Percentiles rank a stretch among this genome's conserved stretches.
Conservation (phyloP, 1,140 invertebrate species). For the Polypedilum pembai region DNA sequence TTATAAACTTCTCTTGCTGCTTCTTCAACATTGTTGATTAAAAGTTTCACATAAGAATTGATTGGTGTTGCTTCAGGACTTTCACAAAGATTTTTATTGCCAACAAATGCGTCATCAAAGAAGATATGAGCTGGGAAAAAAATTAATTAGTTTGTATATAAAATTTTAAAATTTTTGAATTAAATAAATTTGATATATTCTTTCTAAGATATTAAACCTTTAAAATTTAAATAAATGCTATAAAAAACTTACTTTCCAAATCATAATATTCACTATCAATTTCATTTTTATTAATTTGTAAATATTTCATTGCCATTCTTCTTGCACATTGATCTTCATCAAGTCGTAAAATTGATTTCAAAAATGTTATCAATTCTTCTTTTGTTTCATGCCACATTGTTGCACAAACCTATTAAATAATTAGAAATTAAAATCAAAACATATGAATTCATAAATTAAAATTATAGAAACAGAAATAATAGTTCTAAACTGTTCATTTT, state of each 20-base stretch:
- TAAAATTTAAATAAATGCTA: too few relatives aligned
- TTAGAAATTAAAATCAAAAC: too few relatives aligned
- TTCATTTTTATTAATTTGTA: constrained; percentile 59
- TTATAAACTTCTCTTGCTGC: constrained; percentile 68
- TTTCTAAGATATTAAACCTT: too few relatives aligned
- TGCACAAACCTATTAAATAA: constrained; percentile 53
- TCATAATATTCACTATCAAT: constrained; percentile 82
- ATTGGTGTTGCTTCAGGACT: constrained; percentile 63
- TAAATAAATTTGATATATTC: too few relatives aligned
- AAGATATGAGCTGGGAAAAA: constrained; percentile 88
- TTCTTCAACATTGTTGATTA: constrained; percentile 67
- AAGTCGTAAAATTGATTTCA: constrained; percentile 63
- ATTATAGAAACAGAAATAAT: too few relatives aligned
- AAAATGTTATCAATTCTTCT: constrained; percentile 72
- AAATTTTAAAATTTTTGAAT: too few relatives aligned
- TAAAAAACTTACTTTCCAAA: constrained; percentile 69
- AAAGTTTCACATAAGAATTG: constrained; percentile 73
- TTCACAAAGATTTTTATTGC: constrained; percentile 47
- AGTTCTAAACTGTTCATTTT: too few relatives aligned
- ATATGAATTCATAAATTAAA: too few relatives aligned
- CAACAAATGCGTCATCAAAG: constrained; percentile 82
- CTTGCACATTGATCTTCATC: constrained; percentile 78
- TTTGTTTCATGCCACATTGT: constrained; percentile 90
- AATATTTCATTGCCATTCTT: constrained; percentile 61
- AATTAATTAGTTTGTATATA: too few relatives aligned